phyloP scores from a whole-genome alignment of 2,888 invertebrate species.

The Apocheima hispidaria region DNA sequence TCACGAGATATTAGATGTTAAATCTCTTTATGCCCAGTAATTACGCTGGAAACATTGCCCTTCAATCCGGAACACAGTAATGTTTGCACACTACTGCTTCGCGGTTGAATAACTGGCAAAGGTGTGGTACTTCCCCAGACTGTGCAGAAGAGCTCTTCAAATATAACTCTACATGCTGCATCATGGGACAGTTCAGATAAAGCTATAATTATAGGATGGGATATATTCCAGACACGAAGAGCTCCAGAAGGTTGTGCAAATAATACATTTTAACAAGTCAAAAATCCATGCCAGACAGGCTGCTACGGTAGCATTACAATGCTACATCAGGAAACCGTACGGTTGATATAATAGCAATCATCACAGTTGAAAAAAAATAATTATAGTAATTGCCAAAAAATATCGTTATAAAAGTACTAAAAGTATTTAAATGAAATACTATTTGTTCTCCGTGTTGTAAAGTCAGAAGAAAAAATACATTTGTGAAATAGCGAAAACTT shows the following conservation, averaged over 20 bases:
- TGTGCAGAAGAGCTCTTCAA: not conserved
- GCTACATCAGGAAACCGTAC: constrained; percentile 23
- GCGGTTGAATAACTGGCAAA: too few relatives aligned
- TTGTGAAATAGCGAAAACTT: too few relatives aligned
- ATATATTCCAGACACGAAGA: not conserved
- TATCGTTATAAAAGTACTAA: not conserved
- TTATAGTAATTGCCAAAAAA: not conserved
- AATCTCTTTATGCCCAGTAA: too few relatives aligned
- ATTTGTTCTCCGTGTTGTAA: too few relatives aligned
- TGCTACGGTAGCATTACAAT: too few relatives aligned
- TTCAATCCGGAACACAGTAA: too few relatives aligned
- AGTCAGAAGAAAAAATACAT: too few relatives aligned
- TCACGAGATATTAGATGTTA: too few relatives aligned
- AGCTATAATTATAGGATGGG: not conserved
- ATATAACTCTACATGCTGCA: not conserved
- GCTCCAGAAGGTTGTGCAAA: not conserved
- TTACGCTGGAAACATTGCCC: too few relatives aligned
- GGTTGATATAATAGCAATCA: constrained; percentile 12
- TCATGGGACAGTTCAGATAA: not conserved
- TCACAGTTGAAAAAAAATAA: not conserved
- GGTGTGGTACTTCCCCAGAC: too few relatives aligned
- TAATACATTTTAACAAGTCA: constrained; percentile 10
- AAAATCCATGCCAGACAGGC: constrained; percentile 39
- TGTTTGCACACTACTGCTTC: too few relatives aligned
- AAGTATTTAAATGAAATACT: too few relatives aligned